A percentile compares a stretch with the other conserved stretches of the same genome.
Conservation (phyloP, 1,140 invertebrate species). For the Rhyzopertha dominica region DNA sequence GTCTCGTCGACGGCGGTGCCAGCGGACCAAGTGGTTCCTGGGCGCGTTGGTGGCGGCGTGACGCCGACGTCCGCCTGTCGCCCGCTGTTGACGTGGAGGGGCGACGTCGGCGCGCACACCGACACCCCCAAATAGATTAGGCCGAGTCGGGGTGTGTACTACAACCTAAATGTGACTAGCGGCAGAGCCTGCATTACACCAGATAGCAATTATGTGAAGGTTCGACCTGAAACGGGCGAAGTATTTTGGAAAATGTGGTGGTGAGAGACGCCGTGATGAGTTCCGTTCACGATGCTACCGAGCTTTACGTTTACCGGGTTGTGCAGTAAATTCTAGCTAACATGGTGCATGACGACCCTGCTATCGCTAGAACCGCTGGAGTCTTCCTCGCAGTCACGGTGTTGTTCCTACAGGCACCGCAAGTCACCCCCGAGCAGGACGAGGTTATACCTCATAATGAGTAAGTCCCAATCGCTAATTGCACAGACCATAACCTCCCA, state of each 20-base stretch:
- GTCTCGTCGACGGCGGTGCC: background rate
- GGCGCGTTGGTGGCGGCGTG: constrained; percentile 5
- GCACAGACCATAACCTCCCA: background rate
- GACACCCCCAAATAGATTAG: constrained; percentile 26
- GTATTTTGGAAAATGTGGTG: constrained; percentile 3
- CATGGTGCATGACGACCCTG: constrained; percentile 25
- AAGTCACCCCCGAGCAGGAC: constrained; percentile 59
- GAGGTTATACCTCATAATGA: constrained; percentile 80
- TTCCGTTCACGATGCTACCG: background rate
- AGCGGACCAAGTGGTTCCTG: background rate
- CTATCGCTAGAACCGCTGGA: constrained; percentile 15
- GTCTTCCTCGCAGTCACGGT: constrained; percentile 26
- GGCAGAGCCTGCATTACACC: constrained; percentile 17
- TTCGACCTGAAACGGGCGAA: background rate
- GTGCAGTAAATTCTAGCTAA: constrained; percentile 19
- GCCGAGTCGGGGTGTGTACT: constrained; percentile 39
- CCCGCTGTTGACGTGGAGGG: no score
- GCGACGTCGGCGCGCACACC: constrained; percentile 26
- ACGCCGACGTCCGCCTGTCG: no score
- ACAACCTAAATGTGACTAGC: constrained; percentile 30
- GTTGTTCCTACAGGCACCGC: constrained; percentile 30
- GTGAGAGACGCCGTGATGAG: background rate
- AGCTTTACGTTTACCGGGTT: constrained; percentile 19
- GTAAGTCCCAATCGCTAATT: constrained; percentile 52
- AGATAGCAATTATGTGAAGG: constrained; percentile 24